phyloP scores from a whole-genome alignment of 2,888 invertebrate genomes.

The Dolichomitus sp. region DNA sequence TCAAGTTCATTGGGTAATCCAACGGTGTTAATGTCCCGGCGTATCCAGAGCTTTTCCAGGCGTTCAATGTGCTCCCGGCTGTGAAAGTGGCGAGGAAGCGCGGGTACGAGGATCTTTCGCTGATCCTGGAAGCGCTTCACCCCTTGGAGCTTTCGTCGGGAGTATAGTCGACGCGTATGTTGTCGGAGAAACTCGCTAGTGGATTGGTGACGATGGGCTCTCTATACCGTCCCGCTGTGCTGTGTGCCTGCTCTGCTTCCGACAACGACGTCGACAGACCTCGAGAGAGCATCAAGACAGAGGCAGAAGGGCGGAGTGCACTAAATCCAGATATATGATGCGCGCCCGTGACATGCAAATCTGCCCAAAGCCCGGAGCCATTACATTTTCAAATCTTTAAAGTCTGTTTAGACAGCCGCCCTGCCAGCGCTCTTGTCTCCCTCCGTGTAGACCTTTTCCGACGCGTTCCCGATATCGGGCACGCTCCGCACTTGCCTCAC shows the following conservation, averaged over 20 bases:
- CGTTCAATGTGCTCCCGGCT: constrained; percentile 49
- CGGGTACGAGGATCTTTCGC: constrained; percentile 73
- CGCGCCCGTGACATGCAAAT: constrained; percentile 86
- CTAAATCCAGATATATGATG: constrained; percentile 86
- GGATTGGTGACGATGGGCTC: constrained; percentile 58
- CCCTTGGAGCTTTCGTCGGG: constrained; percentile 71
- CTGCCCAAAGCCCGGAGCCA: constrained; percentile 85
- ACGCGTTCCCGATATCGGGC: constrained; percentile 59
- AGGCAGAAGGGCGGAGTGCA: constrained; percentile 74
- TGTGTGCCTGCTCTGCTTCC: constrained; percentile 28
- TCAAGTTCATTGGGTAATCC: constrained; percentile 85
- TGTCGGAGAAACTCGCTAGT: constrained; percentile 64
- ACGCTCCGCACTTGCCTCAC: constrained; percentile 55
- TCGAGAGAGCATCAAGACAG: constrained; percentile 58
- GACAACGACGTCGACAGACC: constrained; percentile 62
- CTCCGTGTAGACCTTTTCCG: constrained; percentile 40
- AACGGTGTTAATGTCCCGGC: constrained; percentile 82
- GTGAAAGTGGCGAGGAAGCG: constrained; percentile 43
- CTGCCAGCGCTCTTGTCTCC: constrained; percentile 68
- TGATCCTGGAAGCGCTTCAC: constrained; percentile 78
- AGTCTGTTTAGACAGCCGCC: constrained; percentile 86
- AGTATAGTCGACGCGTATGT: constrained; percentile 65
- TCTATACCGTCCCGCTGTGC: constrained; percentile 14
- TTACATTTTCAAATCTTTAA: constrained; percentile 86
- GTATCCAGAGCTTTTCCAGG: constrained; percentile 70